These are phyloP conservation scores for Oryzias woworae DNA, from an alignment of 2,113 vertebrate species.

Conservation along the genomic window DNA sequence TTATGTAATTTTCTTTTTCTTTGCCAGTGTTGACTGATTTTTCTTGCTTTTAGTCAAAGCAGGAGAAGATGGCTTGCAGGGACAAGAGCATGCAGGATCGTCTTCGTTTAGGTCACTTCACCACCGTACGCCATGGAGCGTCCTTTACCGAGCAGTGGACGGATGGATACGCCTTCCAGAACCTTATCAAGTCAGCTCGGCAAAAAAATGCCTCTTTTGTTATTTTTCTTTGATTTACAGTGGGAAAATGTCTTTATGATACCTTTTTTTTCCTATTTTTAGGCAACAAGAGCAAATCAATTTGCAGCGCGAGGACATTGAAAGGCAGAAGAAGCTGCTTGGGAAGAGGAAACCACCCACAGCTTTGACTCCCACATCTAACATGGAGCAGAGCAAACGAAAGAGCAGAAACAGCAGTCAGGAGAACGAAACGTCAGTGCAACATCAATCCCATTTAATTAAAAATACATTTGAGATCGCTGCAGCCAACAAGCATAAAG, in stretches of 20 bases:
- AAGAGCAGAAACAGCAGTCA: conserved; percentile 92
- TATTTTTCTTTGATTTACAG: background rate
- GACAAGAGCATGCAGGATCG: conserved; percentile 98
- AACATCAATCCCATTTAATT: background rate
- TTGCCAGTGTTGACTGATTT: background rate
- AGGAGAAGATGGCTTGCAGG: conserved; percentile 93
- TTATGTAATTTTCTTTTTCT: too few relatives aligned
- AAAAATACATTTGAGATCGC: background rate
- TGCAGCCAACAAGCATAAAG: background rate
- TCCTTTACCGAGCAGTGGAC: conserved; percentile 97
- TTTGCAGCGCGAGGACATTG: conserved; percentile 92
- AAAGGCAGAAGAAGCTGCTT: conserved; percentile 92
- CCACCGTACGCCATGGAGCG: conserved; percentile 91
- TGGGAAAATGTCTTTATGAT: background rate
- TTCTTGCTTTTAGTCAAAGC: conserved; percentile 82
- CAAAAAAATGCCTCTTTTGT: background rate
- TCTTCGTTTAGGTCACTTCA: conserved; percentile 91
- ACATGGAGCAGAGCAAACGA: conserved; percentile 88
- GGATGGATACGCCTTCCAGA: conserved; percentile 95
- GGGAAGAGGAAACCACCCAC: conserved; percentile 92
- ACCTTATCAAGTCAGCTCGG: conserved; percentile 90
- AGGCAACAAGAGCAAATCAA: conserved; percentile 96
- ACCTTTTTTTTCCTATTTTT: background rate
- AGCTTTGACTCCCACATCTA: conserved; percentile 83
- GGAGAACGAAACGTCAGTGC: conserved; percentile 88